Evolutionary conservation across 2,797 vertebrate genomes (phyloP).

Genomic region (Aphelocoma californica): DNA sequence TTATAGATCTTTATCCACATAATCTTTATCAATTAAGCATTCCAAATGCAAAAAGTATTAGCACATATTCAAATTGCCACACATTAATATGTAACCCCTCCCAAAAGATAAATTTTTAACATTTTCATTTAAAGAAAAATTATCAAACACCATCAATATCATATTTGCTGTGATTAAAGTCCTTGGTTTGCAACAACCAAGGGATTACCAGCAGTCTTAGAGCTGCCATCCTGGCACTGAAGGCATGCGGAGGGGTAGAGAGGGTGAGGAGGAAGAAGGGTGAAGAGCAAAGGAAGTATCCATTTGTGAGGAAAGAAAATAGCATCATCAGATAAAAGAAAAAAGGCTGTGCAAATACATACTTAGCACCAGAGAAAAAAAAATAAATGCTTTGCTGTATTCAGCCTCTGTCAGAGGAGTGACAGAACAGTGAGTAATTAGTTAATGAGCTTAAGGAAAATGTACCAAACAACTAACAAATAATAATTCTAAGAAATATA

Average conservation of each 20-base stretch:
- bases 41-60: not conserved
- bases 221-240: not conserved
- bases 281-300: not conserved
- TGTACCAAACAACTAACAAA: not conserved
- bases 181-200: not conserved
- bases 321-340: not conserved
- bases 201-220: not conserved
- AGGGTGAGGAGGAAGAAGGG: not conserved
- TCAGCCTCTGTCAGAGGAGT: not conserved
- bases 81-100: not conserved
- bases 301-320: not conserved
- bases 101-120: not conserved
- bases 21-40: constrained; percentile 40
- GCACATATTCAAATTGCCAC: not conserved
- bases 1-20: constrained; percentile 47
- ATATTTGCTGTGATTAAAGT: constrained; percentile 34
- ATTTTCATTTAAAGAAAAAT: not conserved
- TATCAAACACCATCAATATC: constrained; percentile 3
- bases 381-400: not conserved
- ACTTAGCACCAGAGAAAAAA: not conserved
- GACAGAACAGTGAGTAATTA: not conserved
- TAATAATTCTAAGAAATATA: not conserved
- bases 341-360: not conserved
- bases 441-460: not conserved
- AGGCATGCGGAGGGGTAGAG: not conserved